phyloP scores from a whole-genome alignment of 2,113 vertebrate species.

The Indicator maculatus region DNA sequence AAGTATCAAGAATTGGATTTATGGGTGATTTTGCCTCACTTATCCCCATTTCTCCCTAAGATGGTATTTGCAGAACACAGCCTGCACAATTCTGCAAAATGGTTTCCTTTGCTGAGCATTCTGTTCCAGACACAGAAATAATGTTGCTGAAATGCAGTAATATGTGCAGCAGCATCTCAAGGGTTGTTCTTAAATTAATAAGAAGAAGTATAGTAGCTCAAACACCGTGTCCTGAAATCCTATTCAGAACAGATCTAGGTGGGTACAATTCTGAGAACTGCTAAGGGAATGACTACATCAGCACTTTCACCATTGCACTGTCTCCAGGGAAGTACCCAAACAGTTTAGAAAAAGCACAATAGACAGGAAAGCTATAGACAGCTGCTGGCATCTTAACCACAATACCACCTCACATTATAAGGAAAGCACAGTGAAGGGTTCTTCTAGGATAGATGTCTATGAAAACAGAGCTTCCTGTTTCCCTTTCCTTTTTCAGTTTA shows the following conservation, averaged over 20 bases:
- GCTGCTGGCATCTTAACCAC: not conserved
- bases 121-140: not conserved
- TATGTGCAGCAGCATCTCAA: not conserved
- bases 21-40: not conserved
- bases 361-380: not conserved
- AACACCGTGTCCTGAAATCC: not conserved
- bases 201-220: not conserved
- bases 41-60: not conserved
- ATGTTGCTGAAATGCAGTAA: not conserved
- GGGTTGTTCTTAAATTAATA: not conserved
- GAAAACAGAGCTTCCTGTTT: not conserved
- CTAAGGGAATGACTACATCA: not conserved
- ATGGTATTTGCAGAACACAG: not conserved
- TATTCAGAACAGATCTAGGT: not conserved
- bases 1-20: not conserved
- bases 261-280: not conserved
- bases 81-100: not conserved
- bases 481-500: not conserved
- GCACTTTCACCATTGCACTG: not conserved
- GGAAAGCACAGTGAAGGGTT: not conserved
- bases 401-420: not conserved
- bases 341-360: not conserved
- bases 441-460: not conserved
- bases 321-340: not conserved
- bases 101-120: not conserved